These are phyloP conservation scores for Diloba caeruleocephala DNA, from an alignment of 2,888 invertebrate species.

Conservation along the genomic window DNA sequence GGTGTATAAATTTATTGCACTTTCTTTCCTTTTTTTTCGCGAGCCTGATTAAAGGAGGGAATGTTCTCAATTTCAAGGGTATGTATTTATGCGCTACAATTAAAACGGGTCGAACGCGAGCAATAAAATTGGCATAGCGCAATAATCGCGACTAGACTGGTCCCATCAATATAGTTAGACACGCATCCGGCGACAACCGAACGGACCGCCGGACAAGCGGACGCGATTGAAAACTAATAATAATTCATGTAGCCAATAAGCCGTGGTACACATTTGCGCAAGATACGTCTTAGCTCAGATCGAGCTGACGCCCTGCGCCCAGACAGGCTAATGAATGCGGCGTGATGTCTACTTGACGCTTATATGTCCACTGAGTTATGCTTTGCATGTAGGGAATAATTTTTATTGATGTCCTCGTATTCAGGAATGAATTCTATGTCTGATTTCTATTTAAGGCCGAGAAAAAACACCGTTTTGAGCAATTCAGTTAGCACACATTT, in stretches of 20 bases:
- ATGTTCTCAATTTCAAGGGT: constrained; percentile 59
- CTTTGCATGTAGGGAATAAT: constrained; percentile 38
- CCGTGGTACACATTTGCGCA: constrained; percentile 71
- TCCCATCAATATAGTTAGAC: constrained; percentile 81
- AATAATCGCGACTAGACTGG: constrained; percentile 64
- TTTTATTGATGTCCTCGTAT: constrained; percentile 47
- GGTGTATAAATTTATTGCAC: constrained; percentile 70
- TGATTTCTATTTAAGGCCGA: constrained; percentile 48
- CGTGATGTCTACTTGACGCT: constrained; percentile 42
- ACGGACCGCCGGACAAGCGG: constrained; percentile 72
- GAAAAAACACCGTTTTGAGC: constrained; percentile 46
- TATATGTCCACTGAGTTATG: constrained; percentile 38
- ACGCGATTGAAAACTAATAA: constrained; percentile 78
- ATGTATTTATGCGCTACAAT: constrained; percentile 68
- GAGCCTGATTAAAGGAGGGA: constrained; percentile 26
- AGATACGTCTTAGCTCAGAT: constrained; percentile 57
- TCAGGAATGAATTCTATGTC: constrained; percentile 53
- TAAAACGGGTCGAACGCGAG: constrained; percentile 61
- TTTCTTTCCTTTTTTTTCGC: constrained; percentile 57
- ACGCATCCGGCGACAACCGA: constrained; percentile 80
- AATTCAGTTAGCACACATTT: constrained; percentile 52
- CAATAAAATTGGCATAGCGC: constrained; percentile 75
- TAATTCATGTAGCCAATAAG: constrained; percentile 73
- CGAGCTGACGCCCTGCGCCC: constrained; percentile 44
- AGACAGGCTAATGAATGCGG: constrained; percentile 59